Evolutionary conservation across 2,113 vertebrate species (phyloP).

Genomic region (Tetraodon nigroviridis): DNA sequence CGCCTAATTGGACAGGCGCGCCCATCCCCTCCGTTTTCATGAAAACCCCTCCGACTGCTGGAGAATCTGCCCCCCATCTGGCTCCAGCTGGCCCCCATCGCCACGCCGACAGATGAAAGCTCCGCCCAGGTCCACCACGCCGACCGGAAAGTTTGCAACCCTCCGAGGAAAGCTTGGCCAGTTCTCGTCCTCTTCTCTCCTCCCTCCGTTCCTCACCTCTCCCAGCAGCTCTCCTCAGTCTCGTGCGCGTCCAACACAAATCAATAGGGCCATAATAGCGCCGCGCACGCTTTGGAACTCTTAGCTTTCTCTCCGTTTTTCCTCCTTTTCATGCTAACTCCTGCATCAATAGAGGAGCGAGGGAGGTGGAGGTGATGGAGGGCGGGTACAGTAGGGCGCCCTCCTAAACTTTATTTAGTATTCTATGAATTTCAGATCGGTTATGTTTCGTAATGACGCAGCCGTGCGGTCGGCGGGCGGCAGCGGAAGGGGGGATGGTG

Average conservation of each 20-base stretch:
- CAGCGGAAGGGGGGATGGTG: slow-evolving; percentile 57
- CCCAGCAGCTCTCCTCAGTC: slow-evolving; percentile 76
- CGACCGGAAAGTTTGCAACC: no score
- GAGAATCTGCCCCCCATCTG: slow-evolving; percentile 35
- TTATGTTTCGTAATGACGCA: slow-evolving; percentile 99
- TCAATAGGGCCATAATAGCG: slow-evolving; percentile 98
- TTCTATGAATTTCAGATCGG: slow-evolving; percentile 99
- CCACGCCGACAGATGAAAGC: no score
- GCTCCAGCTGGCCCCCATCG: no score
- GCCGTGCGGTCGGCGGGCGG: slow-evolving; percentile 51
- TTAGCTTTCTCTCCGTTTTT: slow-evolving; percentile 84
- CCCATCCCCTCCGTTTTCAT: slow-evolving; percentile 95
- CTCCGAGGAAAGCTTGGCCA: no score
- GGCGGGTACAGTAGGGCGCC: slow-evolving; percentile 79
- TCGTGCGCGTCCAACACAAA: slow-evolving; percentile 97
- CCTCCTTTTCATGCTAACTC: slow-evolving; percentile 57
- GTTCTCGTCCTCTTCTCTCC: no score
- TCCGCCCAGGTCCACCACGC: no score
- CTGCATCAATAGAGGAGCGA: slow-evolving; percentile 76
- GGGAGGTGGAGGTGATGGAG: slow-evolving; percentile 5
- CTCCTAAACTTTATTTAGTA: slow-evolving; percentile 99
- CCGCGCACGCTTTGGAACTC: slow-evolving; percentile 95
- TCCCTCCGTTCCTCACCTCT: slow-evolving; percentile 62
- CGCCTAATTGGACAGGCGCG: slow-evolving; percentile 95
- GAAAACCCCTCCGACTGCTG: slow-evolving; percentile 95